phyloP scores from a whole-genome alignment of 2,888 invertebrate species.

The Netelia virgata region DNA sequence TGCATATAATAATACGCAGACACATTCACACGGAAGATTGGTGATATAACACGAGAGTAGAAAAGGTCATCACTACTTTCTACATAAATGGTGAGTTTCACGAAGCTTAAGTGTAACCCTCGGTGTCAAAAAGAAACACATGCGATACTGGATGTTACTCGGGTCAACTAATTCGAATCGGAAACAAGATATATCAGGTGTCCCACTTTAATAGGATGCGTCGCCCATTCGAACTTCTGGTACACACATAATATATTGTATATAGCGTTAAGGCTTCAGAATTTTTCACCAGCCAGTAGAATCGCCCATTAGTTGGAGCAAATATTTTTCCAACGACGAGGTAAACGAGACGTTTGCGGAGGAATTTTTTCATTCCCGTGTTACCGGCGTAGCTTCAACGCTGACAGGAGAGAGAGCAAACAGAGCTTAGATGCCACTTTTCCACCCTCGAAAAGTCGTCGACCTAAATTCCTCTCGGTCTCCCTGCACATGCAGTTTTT shows the following conservation, averaged over 20 bases:
- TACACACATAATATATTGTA: background rate
- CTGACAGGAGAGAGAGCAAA: conserved; percentile 19
- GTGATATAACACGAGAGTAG: too few relatives aligned
- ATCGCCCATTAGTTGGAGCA: conserved; percentile 45
- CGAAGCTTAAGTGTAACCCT: too few relatives aligned
- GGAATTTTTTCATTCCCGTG: conserved; percentile 22
- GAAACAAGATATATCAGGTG: too few relatives aligned
- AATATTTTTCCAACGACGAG: conserved; percentile 43
- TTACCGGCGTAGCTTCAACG: background rate
- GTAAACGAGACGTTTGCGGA: conserved; percentile 17
- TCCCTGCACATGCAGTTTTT: background rate
- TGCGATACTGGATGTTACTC: too few relatives aligned
- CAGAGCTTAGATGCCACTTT: conserved; percentile 40
- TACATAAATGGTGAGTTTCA: too few relatives aligned
- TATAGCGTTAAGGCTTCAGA: background rate
- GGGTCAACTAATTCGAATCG: too few relatives aligned
- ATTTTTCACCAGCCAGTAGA: conserved; percentile 1
- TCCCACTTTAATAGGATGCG: too few relatives aligned
- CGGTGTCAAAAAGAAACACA: too few relatives aligned
- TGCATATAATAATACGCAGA: background rate
- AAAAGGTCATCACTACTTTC: too few relatives aligned
- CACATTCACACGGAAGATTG: too few relatives aligned
- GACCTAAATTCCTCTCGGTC: conserved; percentile 45
- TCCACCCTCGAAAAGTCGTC: conserved; percentile 43
- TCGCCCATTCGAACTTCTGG: too few relatives aligned